Conservation (phyloP, 2,113 vertebrate genomes). For the Peucedramus taeniatus region DNA sequence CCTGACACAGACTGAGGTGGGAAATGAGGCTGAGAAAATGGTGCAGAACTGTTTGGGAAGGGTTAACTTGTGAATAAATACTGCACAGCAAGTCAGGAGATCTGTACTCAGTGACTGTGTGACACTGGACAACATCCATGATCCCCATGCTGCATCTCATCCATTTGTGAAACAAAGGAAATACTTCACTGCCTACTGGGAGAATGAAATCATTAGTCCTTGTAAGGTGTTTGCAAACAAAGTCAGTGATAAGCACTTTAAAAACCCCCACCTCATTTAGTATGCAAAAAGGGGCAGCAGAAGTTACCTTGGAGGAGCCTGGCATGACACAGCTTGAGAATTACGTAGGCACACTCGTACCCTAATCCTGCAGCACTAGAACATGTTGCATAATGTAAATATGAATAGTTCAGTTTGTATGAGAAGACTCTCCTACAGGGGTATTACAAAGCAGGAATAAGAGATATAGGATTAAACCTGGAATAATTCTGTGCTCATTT, state of each 20-base stretch:
- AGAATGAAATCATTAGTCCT: background rate
- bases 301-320: background rate
- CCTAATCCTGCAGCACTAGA: background rate
- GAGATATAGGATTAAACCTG: background rate
- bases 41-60: background rate
- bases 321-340: background rate
- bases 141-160: background rate
- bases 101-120: background rate
- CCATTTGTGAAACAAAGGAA: background rate
- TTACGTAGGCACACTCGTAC: rapidly evolving
- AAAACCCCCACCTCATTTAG: background rate
- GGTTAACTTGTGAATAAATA: background rate
- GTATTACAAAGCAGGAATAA: background rate
- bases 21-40: background rate
- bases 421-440: background rate
- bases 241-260: background rate
- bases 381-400: background rate
- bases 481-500: background rate
- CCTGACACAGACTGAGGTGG: background rate
- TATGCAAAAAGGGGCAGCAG: background rate
- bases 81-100: background rate
- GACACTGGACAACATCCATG: background rate
- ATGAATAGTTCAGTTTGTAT: background rate
- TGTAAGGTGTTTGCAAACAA: background rate
- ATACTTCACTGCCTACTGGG: background rate